Percentiles rank a stretch among this genome's conserved stretches.
Conservation (phyloP, 2,888 invertebrate genomes). For the Amblyteles armatorius region DNA sequence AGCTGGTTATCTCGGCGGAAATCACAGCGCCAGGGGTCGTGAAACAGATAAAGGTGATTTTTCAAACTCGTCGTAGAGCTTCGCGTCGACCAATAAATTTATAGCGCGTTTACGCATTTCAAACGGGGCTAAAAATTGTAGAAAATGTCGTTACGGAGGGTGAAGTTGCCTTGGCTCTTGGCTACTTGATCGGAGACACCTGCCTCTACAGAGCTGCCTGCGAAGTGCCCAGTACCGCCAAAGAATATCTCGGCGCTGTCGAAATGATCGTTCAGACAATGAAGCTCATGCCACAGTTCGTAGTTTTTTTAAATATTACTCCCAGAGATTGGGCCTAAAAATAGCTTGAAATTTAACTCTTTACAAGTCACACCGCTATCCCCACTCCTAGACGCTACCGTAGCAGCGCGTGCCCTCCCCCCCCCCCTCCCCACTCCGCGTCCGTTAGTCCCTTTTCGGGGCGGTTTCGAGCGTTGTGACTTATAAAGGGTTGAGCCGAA, state of each 20-base stretch:
- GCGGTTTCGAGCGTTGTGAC: too few species aligned
- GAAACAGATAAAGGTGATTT: constrained; percentile 87
- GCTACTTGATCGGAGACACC: constrained; percentile 89
- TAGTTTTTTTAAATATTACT: constrained; percentile 63
- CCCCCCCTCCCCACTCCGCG: too few species aligned
- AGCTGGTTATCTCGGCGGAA: constrained; percentile 90
- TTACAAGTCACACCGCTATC: too few species aligned
- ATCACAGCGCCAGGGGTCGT: constrained; percentile 85
- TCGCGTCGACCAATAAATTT: background rate
- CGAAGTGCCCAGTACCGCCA: constrained; percentile 90
- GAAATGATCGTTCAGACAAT: constrained; percentile 90
- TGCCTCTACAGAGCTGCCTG: constrained; percentile 93
- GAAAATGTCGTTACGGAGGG: constrained; percentile 86
- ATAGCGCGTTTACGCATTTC: constrained; percentile 11
- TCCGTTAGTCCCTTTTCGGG: too few species aligned
- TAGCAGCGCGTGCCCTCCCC: too few species aligned
- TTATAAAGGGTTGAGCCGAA: constrained; percentile 60
- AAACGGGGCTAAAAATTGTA: constrained; percentile 64
- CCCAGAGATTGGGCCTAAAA: background rate
- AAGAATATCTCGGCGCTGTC: constrained; percentile 91
- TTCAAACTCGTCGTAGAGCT: constrained; percentile 24
- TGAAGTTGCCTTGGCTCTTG: constrained; percentile 90
- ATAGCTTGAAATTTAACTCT: background rate
- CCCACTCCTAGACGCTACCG: too few species aligned
- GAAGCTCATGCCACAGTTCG: constrained; percentile 89